Percentiles rank a stretch among this genome's conserved stretches.
phyloP scores from a whole-genome alignment of 2,113 vertebrate species.

The Antechinus flavipes region DNA sequence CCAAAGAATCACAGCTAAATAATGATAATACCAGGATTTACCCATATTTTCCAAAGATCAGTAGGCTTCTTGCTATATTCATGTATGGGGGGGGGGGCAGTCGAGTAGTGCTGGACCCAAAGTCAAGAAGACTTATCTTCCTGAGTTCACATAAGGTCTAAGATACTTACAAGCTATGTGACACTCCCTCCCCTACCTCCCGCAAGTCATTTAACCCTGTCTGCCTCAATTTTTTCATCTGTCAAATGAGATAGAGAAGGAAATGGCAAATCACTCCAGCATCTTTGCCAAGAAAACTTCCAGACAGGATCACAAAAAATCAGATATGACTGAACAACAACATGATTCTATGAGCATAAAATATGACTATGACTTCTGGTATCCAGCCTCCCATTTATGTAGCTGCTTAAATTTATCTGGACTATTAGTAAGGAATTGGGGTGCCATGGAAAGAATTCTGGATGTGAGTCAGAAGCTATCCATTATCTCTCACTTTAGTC shows the following conservation, averaged over 20 bases:
- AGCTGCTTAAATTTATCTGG: background rate
- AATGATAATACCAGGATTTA: background rate
- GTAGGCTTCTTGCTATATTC: background rate
- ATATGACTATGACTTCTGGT: background rate
- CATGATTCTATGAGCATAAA: background rate
- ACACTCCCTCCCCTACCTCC: background rate
- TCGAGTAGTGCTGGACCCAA: background rate
- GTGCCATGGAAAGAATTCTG: background rate
- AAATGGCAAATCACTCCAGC: background rate
- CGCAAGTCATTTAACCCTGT: background rate
- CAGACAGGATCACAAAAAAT: background rate
- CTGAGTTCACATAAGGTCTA: background rate
- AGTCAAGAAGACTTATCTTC: background rate
- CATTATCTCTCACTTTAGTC: background rate
- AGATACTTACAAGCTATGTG: background rate
- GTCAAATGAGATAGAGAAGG: background rate
- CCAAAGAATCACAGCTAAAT: background rate
- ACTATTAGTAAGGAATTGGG: background rate
- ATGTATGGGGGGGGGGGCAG: background rate
- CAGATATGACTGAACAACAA: background rate
- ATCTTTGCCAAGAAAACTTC: background rate
- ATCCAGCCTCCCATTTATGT: background rate
- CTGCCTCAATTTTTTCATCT: background rate
- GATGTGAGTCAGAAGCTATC: background rate
- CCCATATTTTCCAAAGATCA: background rate